A percentile compares a stretch with the other conserved stretches of the same genome.
These are phyloP conservation scores for Falco novaeseelandiae DNA, from an alignment of 2,797 vertebrate genomes.

Conservation along the genomic window DNA sequence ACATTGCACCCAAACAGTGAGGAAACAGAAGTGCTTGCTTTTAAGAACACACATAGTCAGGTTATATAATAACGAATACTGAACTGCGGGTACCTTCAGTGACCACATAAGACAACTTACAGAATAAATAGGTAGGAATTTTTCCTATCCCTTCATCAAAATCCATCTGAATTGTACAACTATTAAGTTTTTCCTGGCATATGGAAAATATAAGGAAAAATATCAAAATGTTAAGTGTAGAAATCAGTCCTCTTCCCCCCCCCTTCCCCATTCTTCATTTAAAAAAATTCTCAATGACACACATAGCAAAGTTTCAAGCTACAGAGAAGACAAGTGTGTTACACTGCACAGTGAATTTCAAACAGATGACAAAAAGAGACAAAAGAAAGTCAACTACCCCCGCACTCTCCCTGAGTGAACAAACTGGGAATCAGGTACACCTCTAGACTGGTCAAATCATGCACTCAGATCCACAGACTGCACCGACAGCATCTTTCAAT, in stretches of 20 bases:
- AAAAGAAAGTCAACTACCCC: background rate
- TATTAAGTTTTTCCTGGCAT: background rate
- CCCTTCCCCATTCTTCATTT: fast-evolving
- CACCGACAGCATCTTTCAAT: background rate
- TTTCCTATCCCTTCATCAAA: background rate
- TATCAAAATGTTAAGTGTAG: background rate
- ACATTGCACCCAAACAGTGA: background rate
- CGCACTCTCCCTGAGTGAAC: background rate
- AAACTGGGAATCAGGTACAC: background rate
- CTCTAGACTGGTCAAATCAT: background rate
- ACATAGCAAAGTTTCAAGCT: background rate
- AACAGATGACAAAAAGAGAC: background rate
- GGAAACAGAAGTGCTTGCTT: background rate
- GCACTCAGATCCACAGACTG: background rate
- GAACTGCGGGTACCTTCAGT: background rate
- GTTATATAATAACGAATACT: background rate
- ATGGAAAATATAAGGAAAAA: background rate
- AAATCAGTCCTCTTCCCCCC: background rate
- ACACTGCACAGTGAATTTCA: background rate
- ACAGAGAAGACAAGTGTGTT: background rate
- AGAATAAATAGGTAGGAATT: background rate
- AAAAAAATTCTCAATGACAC: background rate
- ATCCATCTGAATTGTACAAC: background rate
- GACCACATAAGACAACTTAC: background rate
- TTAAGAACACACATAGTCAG: background rate